Percentiles rank a stretch among this genome's conserved stretches.
These are phyloP conservation scores for Melanostigma gelatinosum DNA, from an alignment of 2,113 vertebrate species.

Conservation along the genomic window DNA sequence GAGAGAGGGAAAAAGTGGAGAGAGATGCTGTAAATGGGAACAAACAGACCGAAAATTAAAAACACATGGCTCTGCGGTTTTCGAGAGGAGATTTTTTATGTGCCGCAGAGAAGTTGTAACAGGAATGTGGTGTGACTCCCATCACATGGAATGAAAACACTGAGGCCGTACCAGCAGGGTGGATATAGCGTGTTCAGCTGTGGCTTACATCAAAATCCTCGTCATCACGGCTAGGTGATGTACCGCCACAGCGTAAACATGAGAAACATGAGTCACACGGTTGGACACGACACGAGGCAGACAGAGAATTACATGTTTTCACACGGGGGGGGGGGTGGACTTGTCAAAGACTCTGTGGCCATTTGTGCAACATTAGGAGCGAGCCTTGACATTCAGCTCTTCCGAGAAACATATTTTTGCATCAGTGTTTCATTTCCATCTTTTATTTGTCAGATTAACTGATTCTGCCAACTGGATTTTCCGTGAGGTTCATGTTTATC, in stretches of 20 bases:
- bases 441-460: conserved; percentile 40
- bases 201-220: conserved; percentile 54
- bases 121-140: conserved; percentile 79
- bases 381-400: neutral
- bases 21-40: conserved; percentile 78
- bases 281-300: conserved; percentile 47
- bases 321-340: conserved; percentile 6
- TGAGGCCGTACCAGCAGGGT: conserved; percentile 64
- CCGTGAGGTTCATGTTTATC: conserved; percentile 35
- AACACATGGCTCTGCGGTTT: conserved; percentile 80
- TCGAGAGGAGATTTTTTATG: conserved; percentile 68
- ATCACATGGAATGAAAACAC: conserved; percentile 80
- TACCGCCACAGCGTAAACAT: conserved; percentile 47
- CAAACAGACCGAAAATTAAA: conserved; percentile 79
- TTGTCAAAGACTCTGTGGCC: conserved; percentile 27
- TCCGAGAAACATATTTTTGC: conserved; percentile 29
- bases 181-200: conserved; percentile 63
- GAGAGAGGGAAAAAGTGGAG: conserved; percentile 34
- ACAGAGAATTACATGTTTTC: conserved; percentile 46
- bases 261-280: conserved; percentile 59
- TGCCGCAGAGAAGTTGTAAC: conserved; percentile 78
- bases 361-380: conserved; percentile 32
- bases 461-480: conserved; percentile 29
- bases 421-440: conserved; percentile 26
- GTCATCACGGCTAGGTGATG: conserved; percentile 63